Conservation (phyloP, 2,113 vertebrate genomes). For the Scopus umbretta region DNA sequence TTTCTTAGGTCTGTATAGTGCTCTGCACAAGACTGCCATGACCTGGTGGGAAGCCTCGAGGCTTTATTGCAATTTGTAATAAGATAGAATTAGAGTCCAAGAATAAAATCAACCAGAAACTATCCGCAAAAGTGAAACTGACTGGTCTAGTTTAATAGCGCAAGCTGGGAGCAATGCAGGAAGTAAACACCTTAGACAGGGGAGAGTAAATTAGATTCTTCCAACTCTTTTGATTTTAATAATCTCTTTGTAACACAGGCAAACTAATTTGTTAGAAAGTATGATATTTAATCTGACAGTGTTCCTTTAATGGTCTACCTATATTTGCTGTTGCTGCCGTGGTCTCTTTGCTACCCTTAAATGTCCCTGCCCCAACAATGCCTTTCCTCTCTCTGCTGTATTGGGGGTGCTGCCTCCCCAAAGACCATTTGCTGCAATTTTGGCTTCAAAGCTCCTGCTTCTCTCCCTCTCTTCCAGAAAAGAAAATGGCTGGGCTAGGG, state of each 20-base stretch:
- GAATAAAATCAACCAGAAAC: slow-evolving; percentile 31
- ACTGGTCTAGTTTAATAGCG: background rate
- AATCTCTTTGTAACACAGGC: background rate
- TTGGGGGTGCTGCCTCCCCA: background rate
- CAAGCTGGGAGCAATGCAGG: background rate
- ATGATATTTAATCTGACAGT: background rate
- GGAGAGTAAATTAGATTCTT: slow-evolving; percentile 25
- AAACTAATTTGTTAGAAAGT: background rate
- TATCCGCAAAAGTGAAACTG: background rate
- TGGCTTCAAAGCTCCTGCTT: background rate
- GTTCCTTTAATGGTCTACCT: background rate
- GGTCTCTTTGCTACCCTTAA: background rate
- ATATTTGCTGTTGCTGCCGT: background rate
- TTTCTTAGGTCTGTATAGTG: background rate
- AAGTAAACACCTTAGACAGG: slow-evolving; percentile 11
- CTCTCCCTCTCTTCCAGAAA: background rate
- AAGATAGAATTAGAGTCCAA: slow-evolving; percentile 15
- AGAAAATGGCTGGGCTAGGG: background rate
- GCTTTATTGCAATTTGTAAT: background rate
- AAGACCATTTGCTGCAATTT: background rate
- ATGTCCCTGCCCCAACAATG: background rate
- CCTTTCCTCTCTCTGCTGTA: background rate
- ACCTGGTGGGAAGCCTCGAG: background rate
- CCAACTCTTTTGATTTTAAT: slow-evolving; percentile 1
- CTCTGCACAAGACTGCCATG: background rate